Base-by-base conservation (phyloP, 2,888 invertebrate genomes). In the Drosophila anomalata region DNA sequence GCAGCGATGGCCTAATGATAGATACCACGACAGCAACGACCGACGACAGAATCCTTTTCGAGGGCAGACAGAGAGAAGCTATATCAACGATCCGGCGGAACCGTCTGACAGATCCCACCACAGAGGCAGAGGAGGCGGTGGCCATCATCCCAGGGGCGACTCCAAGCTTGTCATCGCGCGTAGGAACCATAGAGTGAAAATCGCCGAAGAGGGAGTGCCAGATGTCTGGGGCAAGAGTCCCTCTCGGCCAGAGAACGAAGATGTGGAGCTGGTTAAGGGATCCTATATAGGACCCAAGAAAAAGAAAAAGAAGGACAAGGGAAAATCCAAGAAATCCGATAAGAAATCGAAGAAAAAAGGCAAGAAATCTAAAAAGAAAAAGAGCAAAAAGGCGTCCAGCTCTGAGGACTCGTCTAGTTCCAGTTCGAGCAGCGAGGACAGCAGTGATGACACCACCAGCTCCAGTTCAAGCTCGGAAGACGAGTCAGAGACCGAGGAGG, bases 181-280 rank as follows among this genome's bases (percentile, higher is more conserved):
- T 60, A 92, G 96, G 60, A 94, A 94, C 78, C 95, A 96, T 83
- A 92, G 97, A 50, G 96, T 97, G 88, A 92, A 94, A 71, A 95
- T 97, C 47, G 96, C 96, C 1, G 93, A 94, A 78, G 92, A 94
- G 68, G 96, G 96, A 8, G 94, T 94, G 20, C 92, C 94, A 2
- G 93, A 94, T 66, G 93, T 96, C 53, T 97, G 97, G 97, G 95
- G 94, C 29, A 94, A 94, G 89, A 96, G 96, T 2, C 97, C 97
- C 0, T 86, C 93, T 0, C 93, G 93, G 5, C n/a, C 51, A 5
- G 94, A 93, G 22, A 76, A 79, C 14, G 65, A 76, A 12, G 80
- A 89, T 14, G 85, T 84, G 2, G 56, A 85, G 53, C 48, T 88
- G 0, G 69, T 89, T 0, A 84, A 81, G 31, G 86, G 79, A 8